phyloP scores from a whole-genome alignment of 2,797 vertebrate species.

The Molossus molossus region DNA sequence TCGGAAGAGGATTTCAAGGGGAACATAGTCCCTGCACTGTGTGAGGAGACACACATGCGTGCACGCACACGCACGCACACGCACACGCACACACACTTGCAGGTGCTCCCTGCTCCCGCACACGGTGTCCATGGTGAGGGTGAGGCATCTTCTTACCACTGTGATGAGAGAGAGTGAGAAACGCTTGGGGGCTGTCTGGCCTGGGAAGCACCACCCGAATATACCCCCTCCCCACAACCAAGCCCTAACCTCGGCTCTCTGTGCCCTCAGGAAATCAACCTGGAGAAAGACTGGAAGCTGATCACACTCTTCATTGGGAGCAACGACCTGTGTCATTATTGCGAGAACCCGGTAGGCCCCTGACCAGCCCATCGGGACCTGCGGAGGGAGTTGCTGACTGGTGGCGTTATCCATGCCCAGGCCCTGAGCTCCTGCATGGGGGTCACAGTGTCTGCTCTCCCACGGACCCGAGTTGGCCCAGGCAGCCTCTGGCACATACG shows the following conservation, averaged over 20 bases:
- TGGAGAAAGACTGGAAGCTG: constrained; percentile 96
- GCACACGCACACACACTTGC: not conserved
- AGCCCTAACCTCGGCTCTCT: constrained; percentile 52
- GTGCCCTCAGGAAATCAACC: constrained; percentile 92
- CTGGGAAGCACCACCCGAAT: too few relatives aligned
- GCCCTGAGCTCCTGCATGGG: accelerated
- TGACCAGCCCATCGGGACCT: not conserved
- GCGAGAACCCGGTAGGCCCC: constrained; percentile 92
- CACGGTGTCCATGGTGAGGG: not conserved
- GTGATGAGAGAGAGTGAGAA: not conserved
- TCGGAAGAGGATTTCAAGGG: constrained; percentile 63
- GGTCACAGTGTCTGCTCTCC: not conserved
- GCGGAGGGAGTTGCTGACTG: not conserved
- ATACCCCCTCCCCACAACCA: not conserved
- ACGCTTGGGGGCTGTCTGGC: too few relatives aligned
- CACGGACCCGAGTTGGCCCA: not conserved
- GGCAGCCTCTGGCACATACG: not conserved
- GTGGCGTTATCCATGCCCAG: not conserved
- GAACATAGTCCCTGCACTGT: not conserved
- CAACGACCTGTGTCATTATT: constrained; percentile 96
- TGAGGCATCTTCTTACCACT: not conserved
- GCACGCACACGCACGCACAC: too few relatives aligned
- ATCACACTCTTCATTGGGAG: constrained; percentile 96
- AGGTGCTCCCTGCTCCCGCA: not conserved
- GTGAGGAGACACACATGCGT: not conserved